A percentile compares a stretch with the other conserved stretches of the same genome.
These are phyloP conservation scores for Microdon myrmicae DNA, from an alignment of 2,888 invertebrate genomes.

Conservation along the genomic window DNA sequence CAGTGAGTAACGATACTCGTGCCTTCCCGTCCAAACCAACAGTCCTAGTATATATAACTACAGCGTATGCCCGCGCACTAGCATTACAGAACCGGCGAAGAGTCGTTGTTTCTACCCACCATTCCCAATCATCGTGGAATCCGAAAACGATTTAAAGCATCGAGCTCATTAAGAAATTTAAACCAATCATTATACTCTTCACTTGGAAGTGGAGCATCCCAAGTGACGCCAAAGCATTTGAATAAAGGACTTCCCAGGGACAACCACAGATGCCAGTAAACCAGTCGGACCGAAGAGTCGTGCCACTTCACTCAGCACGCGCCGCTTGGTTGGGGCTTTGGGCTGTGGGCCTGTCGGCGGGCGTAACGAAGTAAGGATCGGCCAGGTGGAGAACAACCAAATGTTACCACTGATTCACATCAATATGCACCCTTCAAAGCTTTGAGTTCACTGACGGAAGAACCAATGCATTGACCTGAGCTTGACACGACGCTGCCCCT, in stretches of 20 bases:
- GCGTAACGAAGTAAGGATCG: too few species aligned
- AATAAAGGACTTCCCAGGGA: too few species aligned
- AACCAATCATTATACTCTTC: conserved; percentile 20
- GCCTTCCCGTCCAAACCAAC: not conserved
- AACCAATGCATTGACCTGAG: too few species aligned
- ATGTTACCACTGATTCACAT: too few species aligned
- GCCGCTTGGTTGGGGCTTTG: conserved; percentile 17
- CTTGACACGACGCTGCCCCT: too few species aligned
- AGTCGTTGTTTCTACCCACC: not conserved
- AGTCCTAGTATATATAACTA: conserved; percentile 3
- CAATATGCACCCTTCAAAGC: too few species aligned
- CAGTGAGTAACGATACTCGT: conserved; percentile 1
- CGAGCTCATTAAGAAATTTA: conserved; percentile 14
- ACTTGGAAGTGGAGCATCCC: conserved; percentile 12
- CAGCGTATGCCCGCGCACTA: conserved; percentile 11
- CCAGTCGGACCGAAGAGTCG: conserved; percentile 13
- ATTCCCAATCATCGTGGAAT: conserved; percentile 29
- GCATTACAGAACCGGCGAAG: conserved; percentile 25
- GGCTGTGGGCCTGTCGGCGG: too few species aligned
- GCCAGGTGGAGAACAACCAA: too few species aligned
- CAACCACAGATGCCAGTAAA: conserved; percentile 29
- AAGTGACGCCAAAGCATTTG: too few species aligned
- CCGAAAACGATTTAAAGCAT: conserved; percentile 3
- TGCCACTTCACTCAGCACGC: conserved; percentile 7
- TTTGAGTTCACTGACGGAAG: too few species aligned